Conservation (phyloP, 64 coral and sea anemone genomes). For the Pocillopora damicornis region DNA sequence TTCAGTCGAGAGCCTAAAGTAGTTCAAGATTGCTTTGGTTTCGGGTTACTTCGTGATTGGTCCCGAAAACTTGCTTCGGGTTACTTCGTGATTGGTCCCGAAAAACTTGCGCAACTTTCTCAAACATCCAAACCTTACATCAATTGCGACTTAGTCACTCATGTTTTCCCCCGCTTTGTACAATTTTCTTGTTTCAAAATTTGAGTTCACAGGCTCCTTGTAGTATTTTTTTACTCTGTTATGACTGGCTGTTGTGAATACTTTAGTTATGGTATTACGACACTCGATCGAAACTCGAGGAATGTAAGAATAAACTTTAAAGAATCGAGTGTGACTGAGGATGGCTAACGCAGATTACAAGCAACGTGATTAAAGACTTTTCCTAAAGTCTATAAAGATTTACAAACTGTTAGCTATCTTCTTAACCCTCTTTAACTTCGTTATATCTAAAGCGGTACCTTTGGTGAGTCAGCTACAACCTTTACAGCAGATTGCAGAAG, state of each 20-base stretch:
- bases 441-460: slow-evolving; percentile 43
- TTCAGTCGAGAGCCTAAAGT: no score
- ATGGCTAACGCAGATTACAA: no score
- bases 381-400: no score
- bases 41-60: not conserved
- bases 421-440: no score
- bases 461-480: slow-evolving; percentile 90
- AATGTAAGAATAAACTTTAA: no score
- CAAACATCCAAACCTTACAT: not conserved
- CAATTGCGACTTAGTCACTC: not conserved
- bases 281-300: no score
- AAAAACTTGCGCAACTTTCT: not conserved
- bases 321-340: no score
- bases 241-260: not conserved
- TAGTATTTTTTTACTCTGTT: not conserved
- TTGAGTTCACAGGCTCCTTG: not conserved
- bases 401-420: no score
- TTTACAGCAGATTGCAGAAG: slow-evolving; percentile 88
- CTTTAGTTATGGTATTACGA: no score
- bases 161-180: not conserved
- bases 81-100: not conserved
- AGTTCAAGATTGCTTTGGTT: not conserved
- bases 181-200: not conserved
- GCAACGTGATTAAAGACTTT: no score
- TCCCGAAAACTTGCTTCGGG: not conserved